Base-by-base conservation (phyloP, 2,888 invertebrate genomes). In the Cheilosia urbana region DNA sequence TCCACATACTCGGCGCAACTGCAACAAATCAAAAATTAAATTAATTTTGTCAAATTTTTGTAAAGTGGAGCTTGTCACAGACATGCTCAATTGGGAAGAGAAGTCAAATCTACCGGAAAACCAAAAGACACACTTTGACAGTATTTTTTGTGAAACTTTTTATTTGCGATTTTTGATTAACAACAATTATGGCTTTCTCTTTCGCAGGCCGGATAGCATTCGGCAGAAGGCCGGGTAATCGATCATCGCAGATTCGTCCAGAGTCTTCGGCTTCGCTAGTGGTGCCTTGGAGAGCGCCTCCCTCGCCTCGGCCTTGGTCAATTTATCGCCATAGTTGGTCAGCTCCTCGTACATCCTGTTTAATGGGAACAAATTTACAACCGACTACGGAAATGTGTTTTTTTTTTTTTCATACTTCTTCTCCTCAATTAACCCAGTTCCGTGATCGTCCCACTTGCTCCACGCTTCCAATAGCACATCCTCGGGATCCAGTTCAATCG, bases 221-320 rank as follows among this genome's bases (percentile, higher is more conserved):
- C 93, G 93, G 90, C 95, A 95, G 89, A 95, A 95, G 42, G 94
- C 94, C 17, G 93, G 92, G 89, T 95, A 95, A 89, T 95, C 95
- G 82, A 95, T 95, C 93, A 95, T 94, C 2, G 94, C 93, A 9
- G 92, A 90, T 58, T 92, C 91, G 79, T 92, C 91, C 57, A 92
- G 88, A 2, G 90, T 89, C 73, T 93, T 93, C 49, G 93, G 93
- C 75, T 93, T 92, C n/a, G 93, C 92, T 69, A 93, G 90, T 0
- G 95, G 95, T 0, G 95, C 95, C 88, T 94, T 94, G 87, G 94
- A 94, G 15, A 95, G 90, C 0, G 95, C 95, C 87, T 94, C 93
- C 84, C 94, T 93, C 0, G 95, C 94, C 91, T 95, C 95, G 87
- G 93, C 93, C 57, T 93, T 93, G 0, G 94, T 94, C 89, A 95